phyloP scores from a whole-genome alignment of 2,797 vertebrate genomes.

The Lutjanus argentimaculatus region DNA sequence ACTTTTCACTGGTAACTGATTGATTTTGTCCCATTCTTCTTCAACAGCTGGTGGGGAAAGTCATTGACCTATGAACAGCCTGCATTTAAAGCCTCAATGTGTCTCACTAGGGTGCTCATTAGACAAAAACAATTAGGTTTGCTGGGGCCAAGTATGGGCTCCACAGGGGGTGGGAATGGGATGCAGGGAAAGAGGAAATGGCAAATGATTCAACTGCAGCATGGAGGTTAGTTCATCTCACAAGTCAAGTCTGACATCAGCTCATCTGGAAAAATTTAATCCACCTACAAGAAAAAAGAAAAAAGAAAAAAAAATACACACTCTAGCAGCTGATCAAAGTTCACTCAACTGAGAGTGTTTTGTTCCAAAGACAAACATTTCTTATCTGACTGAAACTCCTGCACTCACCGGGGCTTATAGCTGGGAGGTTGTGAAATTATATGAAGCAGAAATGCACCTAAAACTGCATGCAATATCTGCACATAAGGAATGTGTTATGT shows the following conservation, averaged over 20 bases:
- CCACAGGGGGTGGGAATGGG: constrained; percentile 49
- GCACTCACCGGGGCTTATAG: neutral
- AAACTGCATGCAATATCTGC: neutral
- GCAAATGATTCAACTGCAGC: constrained; percentile 63
- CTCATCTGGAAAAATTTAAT: constrained; percentile 39
- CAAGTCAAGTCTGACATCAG: constrained; percentile 36
- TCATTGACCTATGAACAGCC: constrained; percentile 68
- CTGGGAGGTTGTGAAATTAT: constrained; percentile 16
- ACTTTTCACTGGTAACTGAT: constrained; percentile 77
- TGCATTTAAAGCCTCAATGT: constrained; percentile 60
- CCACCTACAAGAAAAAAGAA: constrained; percentile 1
- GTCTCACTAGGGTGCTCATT: constrained; percentile 75
- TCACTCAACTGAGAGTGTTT: constrained; percentile 65
- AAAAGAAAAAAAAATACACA: neutral
- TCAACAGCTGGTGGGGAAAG: constrained; percentile 72
- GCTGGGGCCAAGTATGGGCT: constrained; percentile 51
- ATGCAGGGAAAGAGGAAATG: constrained; percentile 68
- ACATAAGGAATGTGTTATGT: neutral
- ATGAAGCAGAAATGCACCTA: constrained; percentile 8
- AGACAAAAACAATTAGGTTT: constrained; percentile 71
- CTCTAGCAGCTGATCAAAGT: constrained; percentile 77
- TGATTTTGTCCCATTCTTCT: constrained; percentile 76
- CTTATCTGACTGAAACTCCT: constrained; percentile 82
- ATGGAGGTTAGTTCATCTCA: constrained; percentile 42
- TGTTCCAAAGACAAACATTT: constrained; percentile 79